Base-by-base conservation (phyloP, 1,140 invertebrate species). In the Thaumetopoea pityocampa region DNA sequence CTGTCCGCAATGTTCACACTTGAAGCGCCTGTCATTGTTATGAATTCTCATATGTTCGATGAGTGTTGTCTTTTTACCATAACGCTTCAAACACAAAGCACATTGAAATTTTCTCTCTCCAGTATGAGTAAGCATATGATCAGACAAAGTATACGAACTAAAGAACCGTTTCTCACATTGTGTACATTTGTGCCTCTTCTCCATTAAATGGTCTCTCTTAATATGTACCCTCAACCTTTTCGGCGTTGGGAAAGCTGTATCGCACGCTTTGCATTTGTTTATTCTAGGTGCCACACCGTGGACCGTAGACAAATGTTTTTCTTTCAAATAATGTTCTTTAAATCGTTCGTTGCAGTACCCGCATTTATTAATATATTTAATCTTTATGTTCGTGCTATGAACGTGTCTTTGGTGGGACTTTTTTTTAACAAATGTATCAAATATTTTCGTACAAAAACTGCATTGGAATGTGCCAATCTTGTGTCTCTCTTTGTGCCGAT, bases 1-100 rank as follows among this genome's bases (percentile, higher is more conserved):
- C 22, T 65, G 76, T 3, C 67, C 63, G 27, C 72, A 85, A 0
- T 66, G n/a, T 0, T 41, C 23, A 18, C 77, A 81, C n/a, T 32
- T 16, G 14, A 42, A 51, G 6, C 43, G 15, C 5, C 38, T 24
- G 5, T 51, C 26, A 65, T n/a, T 67, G 38, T 2, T 67, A 64
- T 91, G 89, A 37, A 88, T 85, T 38, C 85, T 83, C 14, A 85
- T 53, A 41, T 88, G 87, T 9, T 84, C 77, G 3, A 79, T 74
- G 11, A 88, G 62, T 10, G 85, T 72, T 2, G 73, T 82, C 44
- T 85, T 84, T 4, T 78, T 64, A 0, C 77, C 89, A 63, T 85
- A 90, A n/a, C n/a, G n/a, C n/a, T n/a, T n/a, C n/a, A n/a, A n/a
- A n/a, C n/a, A n/a, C n/a, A n/a, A n/a, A n/a, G n/a, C n/a, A n/a